Evolutionary conservation across 2,113 vertebrate species (phyloP).

Genomic region (Plotosus lineatus): DNA sequence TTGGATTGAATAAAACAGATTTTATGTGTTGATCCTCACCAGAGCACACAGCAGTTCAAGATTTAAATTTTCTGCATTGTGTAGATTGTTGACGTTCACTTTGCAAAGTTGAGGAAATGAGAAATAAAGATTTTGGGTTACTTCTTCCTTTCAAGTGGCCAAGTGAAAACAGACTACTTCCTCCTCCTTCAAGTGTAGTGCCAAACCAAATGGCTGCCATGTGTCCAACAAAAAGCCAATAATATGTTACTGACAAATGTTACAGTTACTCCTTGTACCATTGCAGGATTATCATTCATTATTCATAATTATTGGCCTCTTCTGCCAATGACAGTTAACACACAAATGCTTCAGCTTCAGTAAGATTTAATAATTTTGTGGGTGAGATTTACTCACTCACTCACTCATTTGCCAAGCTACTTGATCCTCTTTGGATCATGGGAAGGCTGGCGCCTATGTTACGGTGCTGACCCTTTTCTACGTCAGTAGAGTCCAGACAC

Average conservation of each 20-base stretch:
- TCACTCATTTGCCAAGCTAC: too few species aligned
- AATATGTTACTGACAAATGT: slow-evolving; percentile 23
- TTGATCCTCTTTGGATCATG: too few species aligned
- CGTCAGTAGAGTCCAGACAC: too few species aligned
- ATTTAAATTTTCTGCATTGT: background rate
- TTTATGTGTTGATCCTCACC: background rate
- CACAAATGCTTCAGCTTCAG: slow-evolving; percentile 4
- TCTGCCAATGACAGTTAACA: background rate
- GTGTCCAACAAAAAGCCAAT: slow-evolving; percentile 15
- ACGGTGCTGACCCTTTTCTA: too few species aligned
- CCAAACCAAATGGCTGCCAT: slow-evolving; percentile 28
- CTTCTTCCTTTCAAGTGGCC: background rate
- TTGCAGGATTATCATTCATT: background rate
- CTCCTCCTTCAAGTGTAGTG: background rate
- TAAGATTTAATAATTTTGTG: background rate
- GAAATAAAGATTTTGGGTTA: background rate
- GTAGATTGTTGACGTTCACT: background rate
- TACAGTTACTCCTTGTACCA: slow-evolving; percentile 9
- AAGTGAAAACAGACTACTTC: slow-evolving; percentile 2
- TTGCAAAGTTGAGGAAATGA: background rate
- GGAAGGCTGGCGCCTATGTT: too few species aligned
- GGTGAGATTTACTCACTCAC: too few species aligned
- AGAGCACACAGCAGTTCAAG: background rate
- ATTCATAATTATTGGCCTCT: background rate
- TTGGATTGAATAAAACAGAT: background rate